phyloP scores from a whole-genome alignment of 2,797 vertebrate genomes.

The Acrossocheilus wenchowensis region DNA sequence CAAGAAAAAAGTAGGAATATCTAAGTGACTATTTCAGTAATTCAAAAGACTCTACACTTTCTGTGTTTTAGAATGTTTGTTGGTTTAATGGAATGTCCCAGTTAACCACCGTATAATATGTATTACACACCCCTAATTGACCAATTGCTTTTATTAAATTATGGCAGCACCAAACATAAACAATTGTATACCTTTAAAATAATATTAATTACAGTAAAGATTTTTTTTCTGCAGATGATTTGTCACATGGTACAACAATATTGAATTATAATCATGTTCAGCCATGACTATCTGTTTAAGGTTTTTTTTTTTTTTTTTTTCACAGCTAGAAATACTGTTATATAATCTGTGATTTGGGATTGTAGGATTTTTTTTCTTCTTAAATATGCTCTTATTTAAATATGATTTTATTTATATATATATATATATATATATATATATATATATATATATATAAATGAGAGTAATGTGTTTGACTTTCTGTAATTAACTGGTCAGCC shows the following conservation, averaged over 20 bases:
- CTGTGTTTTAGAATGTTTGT: not conserved
- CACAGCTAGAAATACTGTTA: not conserved
- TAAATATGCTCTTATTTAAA: no score
- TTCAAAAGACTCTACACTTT: not conserved
- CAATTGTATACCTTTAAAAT: not conserved
- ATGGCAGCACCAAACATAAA: not conserved
- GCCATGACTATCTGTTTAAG: not conserved
- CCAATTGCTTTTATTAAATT: not conserved
- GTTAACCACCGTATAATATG: not conserved
- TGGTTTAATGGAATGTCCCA: not conserved
- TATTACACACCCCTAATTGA: not conserved
- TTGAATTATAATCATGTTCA: not conserved
- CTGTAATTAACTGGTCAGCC: not conserved
- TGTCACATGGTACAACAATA: not conserved
- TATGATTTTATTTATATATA: no score
- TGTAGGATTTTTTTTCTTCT: not conserved
- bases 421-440: no score
- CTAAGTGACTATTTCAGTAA: not conserved
- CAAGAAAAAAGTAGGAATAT: constrained; percentile 20
- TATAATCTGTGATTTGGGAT: not conserved
- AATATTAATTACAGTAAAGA: not conserved
- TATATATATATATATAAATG: no score
- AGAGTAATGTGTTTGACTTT: not conserved
- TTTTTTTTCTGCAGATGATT: not conserved
- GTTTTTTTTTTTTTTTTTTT: not conserved